A percentile compares a stretch with the other conserved stretches of the same genome.
Evolutionary conservation across 2,797 vertebrate genomes (phyloP).

Genomic region (Gallinago stenura): DNA sequence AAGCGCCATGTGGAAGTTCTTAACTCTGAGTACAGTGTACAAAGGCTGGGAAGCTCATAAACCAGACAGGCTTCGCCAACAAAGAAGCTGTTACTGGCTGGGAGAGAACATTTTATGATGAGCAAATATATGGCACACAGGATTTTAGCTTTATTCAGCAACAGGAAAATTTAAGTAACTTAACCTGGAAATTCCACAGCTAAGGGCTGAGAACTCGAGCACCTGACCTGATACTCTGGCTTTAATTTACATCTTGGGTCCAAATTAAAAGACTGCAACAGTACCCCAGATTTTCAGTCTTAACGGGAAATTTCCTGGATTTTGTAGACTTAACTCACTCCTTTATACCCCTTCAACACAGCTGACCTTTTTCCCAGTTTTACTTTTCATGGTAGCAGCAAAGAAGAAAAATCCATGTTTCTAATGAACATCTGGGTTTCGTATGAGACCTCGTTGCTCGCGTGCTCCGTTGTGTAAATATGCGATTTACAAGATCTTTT

Average conservation of each 20-base stretch:
- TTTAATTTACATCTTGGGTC: background rate
- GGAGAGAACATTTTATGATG: slow-evolving; percentile 63
- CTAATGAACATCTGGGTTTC: slow-evolving; percentile 55
- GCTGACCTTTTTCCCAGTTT: background rate
- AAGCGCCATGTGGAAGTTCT: slow-evolving; percentile 67
- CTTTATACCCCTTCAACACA: background rate
- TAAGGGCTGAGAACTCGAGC: background rate
- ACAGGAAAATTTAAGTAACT: slow-evolving; percentile 38
- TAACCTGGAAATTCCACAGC: slow-evolving; percentile 58
- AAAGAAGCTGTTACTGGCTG: slow-evolving; percentile 68
- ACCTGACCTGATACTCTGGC: slow-evolving; percentile 27
- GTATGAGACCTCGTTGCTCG: background rate
- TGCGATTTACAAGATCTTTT: background rate
- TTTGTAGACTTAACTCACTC: background rate
- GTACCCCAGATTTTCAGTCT: background rate
- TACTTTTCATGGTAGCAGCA: slow-evolving; percentile 25
- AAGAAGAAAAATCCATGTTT: background rate
- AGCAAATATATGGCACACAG: slow-evolving; percentile 60
- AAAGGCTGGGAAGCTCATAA: slow-evolving; percentile 65
- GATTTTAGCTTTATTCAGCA: slow-evolving; percentile 55
- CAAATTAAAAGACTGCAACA: background rate
- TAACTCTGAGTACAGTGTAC: slow-evolving; percentile 32
- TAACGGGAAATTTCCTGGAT: slow-evolving; percentile 49
- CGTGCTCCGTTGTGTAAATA: slow-evolving; percentile 48
- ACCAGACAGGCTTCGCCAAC: slow-evolving; percentile 46